Evolutionary conservation across 2,888 invertebrate species (phyloP), one percentile per base, ranked within the genome.

Genomic region (Onthophagus sagittarius): DNA sequence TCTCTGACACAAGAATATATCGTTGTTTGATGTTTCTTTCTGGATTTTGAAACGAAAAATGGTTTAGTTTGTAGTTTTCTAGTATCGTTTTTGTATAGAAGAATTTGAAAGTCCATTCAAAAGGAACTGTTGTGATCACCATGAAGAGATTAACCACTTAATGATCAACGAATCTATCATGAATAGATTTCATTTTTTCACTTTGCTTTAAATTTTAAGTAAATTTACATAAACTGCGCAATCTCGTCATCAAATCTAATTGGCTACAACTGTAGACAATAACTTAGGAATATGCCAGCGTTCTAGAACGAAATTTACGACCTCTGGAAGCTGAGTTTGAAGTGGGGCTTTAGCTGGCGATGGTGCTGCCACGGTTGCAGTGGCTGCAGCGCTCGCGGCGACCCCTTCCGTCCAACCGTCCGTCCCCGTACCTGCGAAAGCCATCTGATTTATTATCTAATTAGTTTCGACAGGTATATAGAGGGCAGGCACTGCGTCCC

Each of bases 361-460:
- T 23, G 23, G 67, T 23, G 67, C 23, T 32, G 67, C 11, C 32
- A 11, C 15, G 67, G 67, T 23, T 67, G 32, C 67, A 67, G 67
- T 67, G 67, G 67, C 67, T 67, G 67, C 67, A 31, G 67, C 31
- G 23, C 23, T 31, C 31, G 67, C 67, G 15, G 64, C 64, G 15
- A 13, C 23, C 23, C 39, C 39, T 53, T 53, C 39, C 23, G 67
- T 11, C 23, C 32, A n/a, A 9, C 39, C 23, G 67, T 11, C 23
- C 32, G 31, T 67, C 23, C 23, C 23, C 67, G 67, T 80, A 80
- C 79, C 78, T 77, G 76, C 77, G 39, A 53, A 53, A 53, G 76
- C 79, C 77, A 77, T 80, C 82, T 84, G 84, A 85, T 85, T 84
- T 85, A 85, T 85, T 82, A 82, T 84, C 85, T 85, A 84, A 84